These are phyloP conservation scores for Trialeurodes vaporariorum DNA, from an alignment of 1,140 invertebrate genomes.

Conservation along the genomic window DNA sequence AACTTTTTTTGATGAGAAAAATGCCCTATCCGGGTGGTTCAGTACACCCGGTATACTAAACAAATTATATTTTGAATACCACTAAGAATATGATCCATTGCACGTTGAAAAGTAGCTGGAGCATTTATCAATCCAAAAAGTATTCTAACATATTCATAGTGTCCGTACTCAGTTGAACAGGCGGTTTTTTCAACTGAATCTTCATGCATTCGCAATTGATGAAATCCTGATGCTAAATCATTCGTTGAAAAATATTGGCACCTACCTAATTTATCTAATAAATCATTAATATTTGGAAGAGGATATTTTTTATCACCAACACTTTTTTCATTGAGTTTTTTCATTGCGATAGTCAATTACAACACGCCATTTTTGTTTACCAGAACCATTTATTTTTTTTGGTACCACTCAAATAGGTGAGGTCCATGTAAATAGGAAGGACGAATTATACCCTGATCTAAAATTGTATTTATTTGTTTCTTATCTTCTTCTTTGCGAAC, in stretches of 20 bases:
- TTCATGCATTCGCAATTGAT: conserved; percentile 32
- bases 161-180: conserved; percentile 33
- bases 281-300: no score
- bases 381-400: conserved; percentile 12
- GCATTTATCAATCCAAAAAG: no score
- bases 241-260: conserved; percentile 35
- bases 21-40: no score
- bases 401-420: conserved; percentile 22
- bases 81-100: no score
- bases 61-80: conserved; percentile 36
- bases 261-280: conserved; percentile 29
- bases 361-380: conserved; percentile 15
- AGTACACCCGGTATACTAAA: conserved; percentile 30
- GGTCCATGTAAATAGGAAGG: conserved; percentile 7
- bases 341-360: no score
- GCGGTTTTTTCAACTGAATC: conserved; percentile 34
- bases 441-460: no score
- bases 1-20: no score
- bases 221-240: conserved; percentile 38
- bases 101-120: no score
- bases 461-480: no score
- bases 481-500: conserved; percentile 21
- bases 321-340: no score
- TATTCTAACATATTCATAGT: conserved; percentile 34
- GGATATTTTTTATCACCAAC: no score